These are phyloP conservation scores for Notospermus geniculatus DNA, from an alignment of 1,140 invertebrate genomes.

Conservation along the genomic window DNA sequence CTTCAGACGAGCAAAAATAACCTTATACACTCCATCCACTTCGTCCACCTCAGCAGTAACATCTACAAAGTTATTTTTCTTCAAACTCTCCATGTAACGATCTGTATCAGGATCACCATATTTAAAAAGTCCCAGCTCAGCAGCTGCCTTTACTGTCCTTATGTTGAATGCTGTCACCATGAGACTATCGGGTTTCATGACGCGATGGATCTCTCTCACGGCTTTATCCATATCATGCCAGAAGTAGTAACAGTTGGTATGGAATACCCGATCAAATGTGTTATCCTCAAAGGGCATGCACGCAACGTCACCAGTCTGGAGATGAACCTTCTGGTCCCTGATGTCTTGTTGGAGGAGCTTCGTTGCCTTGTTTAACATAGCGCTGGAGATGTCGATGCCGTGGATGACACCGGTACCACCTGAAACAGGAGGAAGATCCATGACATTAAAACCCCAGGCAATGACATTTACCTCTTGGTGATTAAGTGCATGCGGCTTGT, in stretches of 20 bases:
- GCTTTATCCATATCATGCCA: slow-evolving; percentile 27
- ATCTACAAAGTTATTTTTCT: slow-evolving; percentile 31
- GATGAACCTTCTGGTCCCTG: slow-evolving; percentile 25
- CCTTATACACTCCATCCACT: slow-evolving; percentile 16
- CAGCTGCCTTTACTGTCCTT: slow-evolving; percentile 8
- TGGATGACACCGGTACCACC: slow-evolving; percentile 35
- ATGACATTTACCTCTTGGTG: too few species aligned
- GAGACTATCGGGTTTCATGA: slow-evolving; percentile 34
- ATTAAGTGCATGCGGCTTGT: too few species aligned
- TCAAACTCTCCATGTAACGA: slow-evolving; percentile 30
- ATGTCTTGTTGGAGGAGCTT: slow-evolving; percentile 20
- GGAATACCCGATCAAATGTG: slow-evolving; percentile 35
- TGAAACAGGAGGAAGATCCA: slow-evolving; percentile 18
- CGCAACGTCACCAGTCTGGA: slow-evolving; percentile 23
- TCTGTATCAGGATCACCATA: slow-evolving; percentile 28
- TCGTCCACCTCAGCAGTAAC: slow-evolving; percentile 27
- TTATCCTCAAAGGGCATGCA: slow-evolving; percentile 29
- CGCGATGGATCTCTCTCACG: slow-evolving; percentile 31
- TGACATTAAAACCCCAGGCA: too few species aligned
- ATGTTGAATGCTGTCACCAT: slow-evolving; percentile 33
- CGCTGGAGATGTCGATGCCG: slow-evolving; percentile 34
- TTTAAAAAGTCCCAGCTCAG: slow-evolving; percentile 23
- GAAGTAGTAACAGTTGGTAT: slow-evolving; percentile 42
- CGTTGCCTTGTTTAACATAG: slow-evolving; percentile 29
- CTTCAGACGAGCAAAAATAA: slow-evolving; percentile 30